phyloP scores from a whole-genome alignment of 2,797 vertebrate species.

The Sebastes hubbsi region DNA sequence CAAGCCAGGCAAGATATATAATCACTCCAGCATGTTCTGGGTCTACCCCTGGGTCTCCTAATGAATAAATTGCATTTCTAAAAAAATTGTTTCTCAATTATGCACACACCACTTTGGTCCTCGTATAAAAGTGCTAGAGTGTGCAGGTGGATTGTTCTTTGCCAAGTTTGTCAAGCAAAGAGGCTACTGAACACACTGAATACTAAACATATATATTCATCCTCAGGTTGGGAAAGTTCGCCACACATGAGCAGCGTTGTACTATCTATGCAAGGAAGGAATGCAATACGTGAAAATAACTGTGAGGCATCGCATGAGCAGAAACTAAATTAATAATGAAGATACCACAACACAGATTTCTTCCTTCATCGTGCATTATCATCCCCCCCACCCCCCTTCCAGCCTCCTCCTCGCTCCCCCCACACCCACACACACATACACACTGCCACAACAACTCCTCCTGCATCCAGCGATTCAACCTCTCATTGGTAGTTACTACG shows the following conservation, averaged over 20 bases:
- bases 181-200: background rate
- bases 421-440: background rate
- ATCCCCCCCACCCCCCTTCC: background rate
- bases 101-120: background rate
- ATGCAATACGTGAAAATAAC: constrained; percentile 14
- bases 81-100: background rate
- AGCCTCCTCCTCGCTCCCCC: background rate
- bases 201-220: constrained; percentile 14
- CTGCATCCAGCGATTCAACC: constrained; percentile 32
- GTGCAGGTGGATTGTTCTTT: background rate
- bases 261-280: background rate
- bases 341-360: constrained; percentile 45
- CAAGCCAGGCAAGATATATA: background rate
- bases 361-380: constrained; percentile 18
- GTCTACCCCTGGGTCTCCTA: background rate
- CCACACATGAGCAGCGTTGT: background rate
- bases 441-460: background rate
- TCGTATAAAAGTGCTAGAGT: background rate
- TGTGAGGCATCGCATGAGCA: constrained; percentile 25
- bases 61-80: background rate
- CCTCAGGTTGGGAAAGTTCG: background rate
- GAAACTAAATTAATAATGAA: constrained; percentile 64
- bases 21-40: background rate
- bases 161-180: background rate
- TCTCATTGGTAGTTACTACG: constrained; percentile 51